These are phyloP conservation scores for Galerucella nymphaeae DNA, from an alignment of 2,888 invertebrate species.

Conservation along the genomic window DNA sequence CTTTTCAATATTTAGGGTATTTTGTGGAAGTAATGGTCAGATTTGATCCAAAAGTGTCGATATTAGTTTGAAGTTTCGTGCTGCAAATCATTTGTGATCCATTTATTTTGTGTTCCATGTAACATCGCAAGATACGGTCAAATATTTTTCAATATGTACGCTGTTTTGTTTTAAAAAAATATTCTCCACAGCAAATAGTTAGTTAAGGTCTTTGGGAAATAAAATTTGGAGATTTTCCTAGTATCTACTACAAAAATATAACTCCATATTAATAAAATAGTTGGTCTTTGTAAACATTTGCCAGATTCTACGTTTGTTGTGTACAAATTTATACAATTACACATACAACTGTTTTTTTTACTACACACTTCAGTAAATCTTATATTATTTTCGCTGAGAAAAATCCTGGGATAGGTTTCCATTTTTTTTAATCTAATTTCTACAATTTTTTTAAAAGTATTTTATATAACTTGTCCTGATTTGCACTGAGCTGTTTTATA, in stretches of 20 bases:
- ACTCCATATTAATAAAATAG: not conserved
- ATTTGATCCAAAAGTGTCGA: too few species aligned
- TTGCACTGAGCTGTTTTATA: constrained; percentile 57
- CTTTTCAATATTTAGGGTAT: too few species aligned
- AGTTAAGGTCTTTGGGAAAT: too few species aligned
- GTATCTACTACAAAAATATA: not conserved
- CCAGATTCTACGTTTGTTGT: constrained; percentile 45
- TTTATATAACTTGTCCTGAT: constrained; percentile 54
- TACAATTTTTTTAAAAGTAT: constrained; percentile 37
- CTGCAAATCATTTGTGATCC: too few species aligned
- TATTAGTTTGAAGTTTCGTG: too few species aligned
- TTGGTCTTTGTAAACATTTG: constrained; percentile 6
- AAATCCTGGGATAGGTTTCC: constrained; percentile 53
- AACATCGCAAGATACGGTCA: too few species aligned
- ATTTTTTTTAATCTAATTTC: constrained; percentile 40
- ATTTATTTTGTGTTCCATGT: too few species aligned
- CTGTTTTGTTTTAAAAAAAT: too few species aligned
- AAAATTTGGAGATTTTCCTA: not conserved
- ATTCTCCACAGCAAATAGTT: too few species aligned
- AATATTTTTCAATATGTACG: too few species aligned
- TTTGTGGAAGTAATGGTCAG: too few species aligned
- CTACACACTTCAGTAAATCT: constrained; percentile 39
- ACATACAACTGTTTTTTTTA: constrained; percentile 42
- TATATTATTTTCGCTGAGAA: constrained; percentile 53
- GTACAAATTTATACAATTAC: constrained; percentile 41